Conservation (phyloP, 2,888 invertebrate species). For the Neria commutata region DNA sequence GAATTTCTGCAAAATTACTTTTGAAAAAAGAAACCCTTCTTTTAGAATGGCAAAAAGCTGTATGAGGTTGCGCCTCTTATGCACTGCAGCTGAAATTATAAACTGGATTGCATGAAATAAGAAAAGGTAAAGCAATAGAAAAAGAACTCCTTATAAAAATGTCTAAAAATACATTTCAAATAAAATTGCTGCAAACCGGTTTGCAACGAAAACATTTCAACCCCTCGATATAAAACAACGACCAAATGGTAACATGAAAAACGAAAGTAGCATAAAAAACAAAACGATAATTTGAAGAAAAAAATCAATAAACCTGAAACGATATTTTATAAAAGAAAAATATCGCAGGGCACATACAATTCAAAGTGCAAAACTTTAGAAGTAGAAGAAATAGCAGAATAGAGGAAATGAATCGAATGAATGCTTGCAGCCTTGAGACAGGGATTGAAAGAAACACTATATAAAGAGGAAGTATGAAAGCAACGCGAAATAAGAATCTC, state of each 20-base stretch:
- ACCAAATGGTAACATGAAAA: background rate
- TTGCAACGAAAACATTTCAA: background rate
- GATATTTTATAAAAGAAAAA: constrained; percentile 5
- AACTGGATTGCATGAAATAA: too few relatives aligned
- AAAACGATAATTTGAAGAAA: background rate
- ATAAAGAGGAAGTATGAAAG: background rate
- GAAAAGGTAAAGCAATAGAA: too few relatives aligned
- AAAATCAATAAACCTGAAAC: background rate
- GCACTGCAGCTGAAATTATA: too few relatives aligned
- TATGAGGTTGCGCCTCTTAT: too few relatives aligned
- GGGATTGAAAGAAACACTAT: background rate
- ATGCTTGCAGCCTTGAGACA: background rate
- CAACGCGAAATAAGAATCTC: background rate
- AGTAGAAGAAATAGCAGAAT: background rate
- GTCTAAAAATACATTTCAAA: background rate
- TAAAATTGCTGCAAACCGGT: background rate
- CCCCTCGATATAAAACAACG: background rate
- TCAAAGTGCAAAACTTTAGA: constrained; percentile 9
- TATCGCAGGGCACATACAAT: constrained; percentile 5
- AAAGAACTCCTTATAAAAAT: too few relatives aligned
- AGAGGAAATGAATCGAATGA: background rate
- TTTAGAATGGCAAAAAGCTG: too few relatives aligned
- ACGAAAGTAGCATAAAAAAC: background rate
- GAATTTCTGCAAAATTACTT: too few relatives aligned
- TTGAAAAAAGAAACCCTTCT: too few relatives aligned